A percentile compares a stretch with the other conserved stretches of the same genome.
phyloP scores from a whole-genome alignment of 2,888 invertebrate species.

The Drosophila anomelani region DNA sequence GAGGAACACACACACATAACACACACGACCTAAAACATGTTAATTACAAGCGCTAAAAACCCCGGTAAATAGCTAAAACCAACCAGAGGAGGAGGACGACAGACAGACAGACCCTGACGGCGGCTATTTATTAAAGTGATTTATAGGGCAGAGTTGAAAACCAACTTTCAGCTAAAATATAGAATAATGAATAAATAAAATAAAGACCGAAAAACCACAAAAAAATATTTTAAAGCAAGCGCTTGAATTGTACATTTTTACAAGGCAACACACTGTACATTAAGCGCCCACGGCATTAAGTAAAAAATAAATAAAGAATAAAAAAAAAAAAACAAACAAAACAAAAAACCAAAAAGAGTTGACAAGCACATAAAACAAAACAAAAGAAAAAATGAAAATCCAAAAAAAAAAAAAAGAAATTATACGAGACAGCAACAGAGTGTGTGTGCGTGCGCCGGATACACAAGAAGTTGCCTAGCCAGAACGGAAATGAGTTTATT shows the following conservation, averaged over 20 bases:
- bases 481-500: slow-evolving; percentile 80
- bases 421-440: slow-evolving; percentile 61
- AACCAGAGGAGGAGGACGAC: slow-evolving; percentile 32
- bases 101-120: slow-evolving; percentile 36
- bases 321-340: slow-evolving; percentile 42
- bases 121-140: slow-evolving; percentile 73
- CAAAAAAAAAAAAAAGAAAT: slow-evolving; percentile 42
- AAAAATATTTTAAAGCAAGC: slow-evolving; percentile 77
- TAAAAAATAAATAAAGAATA: slow-evolving; percentile 39
- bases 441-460: slow-evolving; percentile 47
- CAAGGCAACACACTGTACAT: slow-evolving; percentile 75
- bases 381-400: slow-evolving; percentile 34
- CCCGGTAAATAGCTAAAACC: slow-evolving; percentile 54
- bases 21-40: slow-evolving; percentile 51
- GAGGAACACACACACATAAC: slow-evolving; percentile 52
- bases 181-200: slow-evolving; percentile 48
- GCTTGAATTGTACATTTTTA: slow-evolving; percentile 79
- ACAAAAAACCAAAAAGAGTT: slow-evolving; percentile 52
- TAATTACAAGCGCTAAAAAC: slow-evolving; percentile 55
- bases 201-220: slow-evolving; percentile 41
- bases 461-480: slow-evolving; percentile 71
- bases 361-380: slow-evolving; percentile 53
- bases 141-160: slow-evolving; percentile 54
- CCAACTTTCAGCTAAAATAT: slow-evolving; percentile 75
- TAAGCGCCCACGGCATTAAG: slow-evolving; percentile 70